phyloP scores from a whole-genome alignment of 1,140 invertebrate species.

The Heliconius nattereri region DNA sequence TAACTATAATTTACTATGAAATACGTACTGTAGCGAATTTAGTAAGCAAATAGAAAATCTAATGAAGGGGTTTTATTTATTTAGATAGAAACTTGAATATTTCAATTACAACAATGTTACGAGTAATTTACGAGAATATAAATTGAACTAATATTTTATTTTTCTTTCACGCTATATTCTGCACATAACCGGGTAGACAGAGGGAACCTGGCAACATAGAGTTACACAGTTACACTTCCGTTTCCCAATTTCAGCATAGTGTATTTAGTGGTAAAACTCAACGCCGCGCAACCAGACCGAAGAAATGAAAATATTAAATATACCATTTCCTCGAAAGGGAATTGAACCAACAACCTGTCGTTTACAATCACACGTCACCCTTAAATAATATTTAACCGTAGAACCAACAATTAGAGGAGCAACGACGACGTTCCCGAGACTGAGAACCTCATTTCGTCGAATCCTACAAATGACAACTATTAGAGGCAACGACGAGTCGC shows the following conservation, averaged over 20 bases:
- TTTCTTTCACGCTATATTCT: background rate
- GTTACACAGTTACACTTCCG: no score
- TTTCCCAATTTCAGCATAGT: no score
- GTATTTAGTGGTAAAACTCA: background rate
- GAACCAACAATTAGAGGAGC: background rate
- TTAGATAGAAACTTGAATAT: no score
- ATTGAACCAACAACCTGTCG: background rate
- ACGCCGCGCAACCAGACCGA: background rate
- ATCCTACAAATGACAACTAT: slow-evolving; percentile 25
- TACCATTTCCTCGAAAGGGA: background rate
- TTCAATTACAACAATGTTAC: no score
- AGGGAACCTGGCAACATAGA: no score
- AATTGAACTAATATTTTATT: no score
- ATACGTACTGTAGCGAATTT: no score
- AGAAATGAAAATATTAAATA: background rate
- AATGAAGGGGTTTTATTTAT: no score
- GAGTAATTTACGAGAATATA: no score
- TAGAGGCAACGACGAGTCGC: background rate
- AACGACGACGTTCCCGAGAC: background rate
- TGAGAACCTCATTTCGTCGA: slow-evolving; percentile 14
- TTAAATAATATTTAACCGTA: background rate
- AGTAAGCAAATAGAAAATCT: no score
- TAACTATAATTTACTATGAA: no score
- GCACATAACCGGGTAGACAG: background rate
- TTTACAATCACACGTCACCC: no score